Base-by-base conservation (phyloP, 2,113 vertebrate genomes). In the Actenoides hombroni region DNA sequence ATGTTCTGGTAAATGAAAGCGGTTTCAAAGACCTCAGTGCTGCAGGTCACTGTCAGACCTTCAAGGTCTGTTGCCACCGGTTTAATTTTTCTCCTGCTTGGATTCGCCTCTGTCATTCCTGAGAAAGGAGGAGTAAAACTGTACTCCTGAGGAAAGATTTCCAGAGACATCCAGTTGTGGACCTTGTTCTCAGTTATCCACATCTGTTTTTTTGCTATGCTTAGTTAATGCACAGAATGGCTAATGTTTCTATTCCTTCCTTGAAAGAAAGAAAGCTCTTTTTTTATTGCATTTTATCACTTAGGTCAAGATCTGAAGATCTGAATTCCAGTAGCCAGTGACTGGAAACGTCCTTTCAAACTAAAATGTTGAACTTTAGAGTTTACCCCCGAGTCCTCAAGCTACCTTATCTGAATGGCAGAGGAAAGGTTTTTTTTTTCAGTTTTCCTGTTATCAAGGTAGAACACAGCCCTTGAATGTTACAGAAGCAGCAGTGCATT, bases 41-140 rank as follows among this genome's bases (percentile, higher is more conserved):
- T 83, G 74, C 95, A 96, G 96, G 95, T 96, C 94, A 90, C 91
- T 79, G 83, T 96, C 95, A 96, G 92, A 96, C 95, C 95, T 96
- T 95, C 94, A 96, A 96, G 96, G 95, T 96, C 95, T 33, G 1
- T 90, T 96, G 94, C 94, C 81, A 89, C 92, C 37, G 79, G 92
- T 96, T 97, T 96, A 97, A 92, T 95, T 95, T 96, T 96, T 96
- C 88, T 92, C 92, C 92, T 79, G 78, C 70, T 74, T 80, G 90
- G 65, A 35, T 89, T 92, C 0, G 1, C 54, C 63, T 92, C 75
- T 82, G 68, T 54, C 13, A 2, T 80, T 96, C 73, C 74, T 87
- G 70, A 74, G 91, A 91, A 94, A 92, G 70, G 44, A 88, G 39
- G 54, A 59, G 46, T 35, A 89, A 83, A 94, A 79, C 68, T 67